A percentile compares a stretch with the other conserved stretches of the same genome.
Conservation (phyloP, 2,113 vertebrate genomes). For the Apaloderma vittatum region DNA sequence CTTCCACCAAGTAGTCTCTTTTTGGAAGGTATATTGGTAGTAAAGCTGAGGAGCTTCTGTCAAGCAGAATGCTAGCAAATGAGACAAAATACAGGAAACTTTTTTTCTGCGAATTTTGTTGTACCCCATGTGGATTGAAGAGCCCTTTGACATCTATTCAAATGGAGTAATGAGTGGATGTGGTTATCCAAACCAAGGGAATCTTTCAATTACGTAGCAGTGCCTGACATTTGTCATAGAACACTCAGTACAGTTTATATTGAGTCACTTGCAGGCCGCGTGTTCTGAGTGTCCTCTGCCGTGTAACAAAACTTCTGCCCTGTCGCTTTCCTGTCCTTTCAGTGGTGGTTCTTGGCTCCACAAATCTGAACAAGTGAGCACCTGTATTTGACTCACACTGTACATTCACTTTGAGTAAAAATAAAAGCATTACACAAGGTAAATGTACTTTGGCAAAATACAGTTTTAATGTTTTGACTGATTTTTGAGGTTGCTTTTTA, state of each 20-base stretch:
- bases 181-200: not conserved
- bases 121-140: not conserved
- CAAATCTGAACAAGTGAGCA: not conserved
- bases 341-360: not conserved
- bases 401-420: not conserved
- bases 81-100: not conserved
- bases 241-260: not conserved
- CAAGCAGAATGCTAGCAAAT: not conserved
- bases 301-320: not conserved
- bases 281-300: not conserved
- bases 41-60: not conserved
- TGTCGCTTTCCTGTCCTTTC: not conserved
- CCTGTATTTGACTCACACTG: not conserved
- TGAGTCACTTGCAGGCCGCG: not conserved
- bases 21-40: not conserved
- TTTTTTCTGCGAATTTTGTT: not conserved
- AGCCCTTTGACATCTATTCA: not conserved
- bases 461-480: not conserved
- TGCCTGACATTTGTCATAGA: not conserved
- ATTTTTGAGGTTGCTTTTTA: not conserved
- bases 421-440: not conserved
- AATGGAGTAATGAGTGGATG: not conserved
- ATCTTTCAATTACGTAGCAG: not conserved
- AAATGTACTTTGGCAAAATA: not conserved
- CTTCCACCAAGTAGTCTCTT: not conserved